Percentiles rank a stretch among this genome's conserved stretches.
phyloP scores from a whole-genome alignment of 2,797 vertebrate genomes.

The Megaceryle alcyon region DNA sequence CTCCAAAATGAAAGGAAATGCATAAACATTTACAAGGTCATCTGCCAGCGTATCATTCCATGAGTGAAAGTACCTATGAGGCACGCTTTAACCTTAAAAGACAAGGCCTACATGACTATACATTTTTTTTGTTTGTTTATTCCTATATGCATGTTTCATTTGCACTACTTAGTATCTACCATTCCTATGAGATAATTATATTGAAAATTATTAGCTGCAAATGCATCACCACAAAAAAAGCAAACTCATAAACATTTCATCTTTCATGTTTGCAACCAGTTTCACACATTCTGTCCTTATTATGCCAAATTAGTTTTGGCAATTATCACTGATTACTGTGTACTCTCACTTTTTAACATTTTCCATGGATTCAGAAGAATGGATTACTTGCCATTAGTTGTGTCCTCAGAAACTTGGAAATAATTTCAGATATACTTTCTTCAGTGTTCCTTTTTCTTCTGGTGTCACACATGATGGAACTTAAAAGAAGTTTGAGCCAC shows the following conservation, averaged over 20 bases:
- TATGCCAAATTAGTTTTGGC: neutral
- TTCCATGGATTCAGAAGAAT: neutral
- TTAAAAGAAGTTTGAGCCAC: neutral
- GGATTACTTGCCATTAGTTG: neutral
- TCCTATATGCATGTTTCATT: neutral
- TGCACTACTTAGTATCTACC: neutral
- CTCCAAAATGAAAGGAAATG: slow-evolving; percentile 31
- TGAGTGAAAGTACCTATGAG: neutral
- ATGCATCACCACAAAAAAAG: neutral
- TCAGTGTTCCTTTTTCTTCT: neutral
- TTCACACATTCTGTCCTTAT: neutral
- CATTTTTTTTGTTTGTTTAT: neutral
- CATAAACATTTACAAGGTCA: slow-evolving; percentile 57
- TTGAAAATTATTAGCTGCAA: neutral
- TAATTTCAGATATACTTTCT: neutral
- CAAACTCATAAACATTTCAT: neutral
- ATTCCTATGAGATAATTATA: neutral
- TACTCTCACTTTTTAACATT: neutral
- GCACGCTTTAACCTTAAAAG: neutral
- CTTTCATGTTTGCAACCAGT: neutral
- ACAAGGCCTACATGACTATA: neutral
- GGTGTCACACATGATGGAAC: neutral
- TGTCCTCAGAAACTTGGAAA: neutral
- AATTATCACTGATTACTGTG: neutral
- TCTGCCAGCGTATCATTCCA: neutral